Base-by-base conservation (phyloP, 92 coral and sea anemone species). In the Muricea muricata region DNA sequence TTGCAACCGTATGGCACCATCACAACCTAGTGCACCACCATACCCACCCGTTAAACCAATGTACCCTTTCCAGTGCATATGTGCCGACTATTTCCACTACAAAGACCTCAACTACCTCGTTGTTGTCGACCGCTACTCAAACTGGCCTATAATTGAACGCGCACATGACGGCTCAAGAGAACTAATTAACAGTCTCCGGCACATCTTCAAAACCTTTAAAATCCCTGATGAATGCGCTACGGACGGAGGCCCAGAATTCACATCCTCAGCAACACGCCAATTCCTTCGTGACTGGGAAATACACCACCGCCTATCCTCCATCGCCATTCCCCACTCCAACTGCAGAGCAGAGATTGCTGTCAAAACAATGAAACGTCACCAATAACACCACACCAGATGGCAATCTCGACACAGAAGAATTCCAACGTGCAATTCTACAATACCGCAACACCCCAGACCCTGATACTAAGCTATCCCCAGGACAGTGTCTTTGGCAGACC, bases 51-150 rank as follows among this genome's bases (percentile, higher is more conserved):
- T 40, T 12, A 45, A 3, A 29, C 74, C 85, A 34, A 1, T 23
- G 4, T 86, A 83, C 79, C 91, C 91, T 26, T 86, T 89, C 89
- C 92, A 87, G 8, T 85, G 89, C 50, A 60, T 87, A 3, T 92
- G 93, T 29, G 91, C 92, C 0, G 91, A 86, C 65, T 89, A 69
- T 84, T 92, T 81, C 52, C 57, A 63, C 77, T 81, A 81, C 77
- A 42, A 30, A 26, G 85, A 77, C 26, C 7, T n/a, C 60, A 69
- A 67, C 68, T 82, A 82, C 41, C 48, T 82, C 32, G 72, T 58
- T 3, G 48, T 68, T 29, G 77, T 71, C 13, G 77, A 71, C 30
- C 25, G 77, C 4, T 39, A 71, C 17, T 71, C 52, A 35, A 71
- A 55, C 48, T 56, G 73, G 84, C 71, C 73, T 25, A 56, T 79